Evolutionary conservation across 1,140 invertebrate genomes (phyloP).

Genomic region (Drosophila kepulauana): DNA sequence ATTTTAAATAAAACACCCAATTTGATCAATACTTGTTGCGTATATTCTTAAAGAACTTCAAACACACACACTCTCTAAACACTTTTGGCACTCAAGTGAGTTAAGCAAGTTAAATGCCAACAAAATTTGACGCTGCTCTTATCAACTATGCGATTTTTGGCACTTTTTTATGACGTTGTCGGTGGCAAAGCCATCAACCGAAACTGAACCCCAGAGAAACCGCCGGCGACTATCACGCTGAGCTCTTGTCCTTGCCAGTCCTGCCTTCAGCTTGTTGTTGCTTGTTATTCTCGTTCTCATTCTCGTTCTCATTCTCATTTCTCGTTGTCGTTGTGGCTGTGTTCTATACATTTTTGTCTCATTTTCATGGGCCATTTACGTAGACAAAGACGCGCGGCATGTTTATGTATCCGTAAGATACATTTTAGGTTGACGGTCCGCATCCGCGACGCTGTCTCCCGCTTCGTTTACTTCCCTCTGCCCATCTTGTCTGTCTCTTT

Average conservation of each 20-base stretch:
- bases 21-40: slow-evolving; percentile 7
- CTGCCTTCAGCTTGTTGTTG: slow-evolving; percentile 25
- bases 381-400: slow-evolving; percentile 79
- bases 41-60: not conserved
- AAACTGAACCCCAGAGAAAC: slow-evolving; percentile 33
- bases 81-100: slow-evolving; percentile 3
- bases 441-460: slow-evolving; percentile 35
- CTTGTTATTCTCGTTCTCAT: slow-evolving; percentile 8
- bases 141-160: slow-evolving; percentile 77
- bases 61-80: not conserved
- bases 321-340: slow-evolving; percentile 37
- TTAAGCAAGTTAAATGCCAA: slow-evolving; percentile 19
- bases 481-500: slow-evolving; percentile 5
- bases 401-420: slow-evolving; percentile 81
- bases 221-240: slow-evolving; percentile 66
- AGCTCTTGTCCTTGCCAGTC: slow-evolving; percentile 45
- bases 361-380: slow-evolving; percentile 82
- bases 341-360: slow-evolving; percentile 70
- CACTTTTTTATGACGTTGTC: slow-evolving; percentile 74
- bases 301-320: slow-evolving; percentile 9
- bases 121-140: slow-evolving; percentile 58
- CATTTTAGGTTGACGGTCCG: slow-evolving; percentile 67
- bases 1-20: no score
- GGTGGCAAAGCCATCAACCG: slow-evolving; percentile 49
- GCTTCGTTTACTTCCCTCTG: slow-evolving; percentile 27